A percentile compares a stretch with the other conserved stretches of the same genome.
phyloP scores from a whole-genome alignment of 1,140 invertebrate genomes.

The Zaprionus ghesquierei region DNA sequence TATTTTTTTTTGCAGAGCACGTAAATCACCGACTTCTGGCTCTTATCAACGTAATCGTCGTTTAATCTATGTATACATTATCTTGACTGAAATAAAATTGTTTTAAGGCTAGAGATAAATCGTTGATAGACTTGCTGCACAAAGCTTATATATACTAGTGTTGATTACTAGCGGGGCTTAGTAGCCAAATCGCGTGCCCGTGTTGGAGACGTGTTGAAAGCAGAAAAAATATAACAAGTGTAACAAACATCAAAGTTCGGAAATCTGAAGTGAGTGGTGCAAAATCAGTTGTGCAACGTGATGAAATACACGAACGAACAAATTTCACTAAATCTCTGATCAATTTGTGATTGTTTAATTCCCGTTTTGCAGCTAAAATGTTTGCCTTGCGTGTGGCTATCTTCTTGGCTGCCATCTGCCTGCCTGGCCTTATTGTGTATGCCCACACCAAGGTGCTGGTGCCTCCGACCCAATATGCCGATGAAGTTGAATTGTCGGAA shows the following conservation, averaged over 20 bases:
- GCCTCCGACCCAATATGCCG: conserved; percentile 27
- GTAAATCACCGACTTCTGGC: conserved; percentile 55
- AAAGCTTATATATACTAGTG: conserved; percentile 50
- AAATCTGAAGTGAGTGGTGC: conserved; percentile 27
- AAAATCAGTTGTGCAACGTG: conserved; percentile 5
- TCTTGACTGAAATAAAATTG: conserved; percentile 71
- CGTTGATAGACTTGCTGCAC: conserved; percentile 25
- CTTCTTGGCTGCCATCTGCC: conserved; percentile 40
- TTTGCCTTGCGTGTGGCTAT: conserved; percentile 46
- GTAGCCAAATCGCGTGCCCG: conserved; percentile 43
- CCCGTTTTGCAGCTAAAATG: conserved; percentile 31
- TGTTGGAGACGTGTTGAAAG: background rate
- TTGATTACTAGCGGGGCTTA: conserved; percentile 25
- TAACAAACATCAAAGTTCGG: background rate
- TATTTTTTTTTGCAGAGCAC: background rate
- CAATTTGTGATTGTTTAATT: background rate
- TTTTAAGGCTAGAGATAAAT: conserved; percentile 61
- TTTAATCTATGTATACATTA: conserved; percentile 60
- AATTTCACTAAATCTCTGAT: background rate
- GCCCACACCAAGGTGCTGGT: conserved; percentile 29
- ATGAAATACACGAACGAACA: conserved; percentile 26
- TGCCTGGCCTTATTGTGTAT: conserved; percentile 14
- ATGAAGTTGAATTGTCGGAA: too few relatives aligned
- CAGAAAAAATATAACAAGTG: background rate
- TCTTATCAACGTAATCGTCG: conserved; percentile 53